These are phyloP conservation scores for Pristiophorus japonicus DNA, from an alignment of 2,113 vertebrate species.

Conservation along the genomic window DNA sequence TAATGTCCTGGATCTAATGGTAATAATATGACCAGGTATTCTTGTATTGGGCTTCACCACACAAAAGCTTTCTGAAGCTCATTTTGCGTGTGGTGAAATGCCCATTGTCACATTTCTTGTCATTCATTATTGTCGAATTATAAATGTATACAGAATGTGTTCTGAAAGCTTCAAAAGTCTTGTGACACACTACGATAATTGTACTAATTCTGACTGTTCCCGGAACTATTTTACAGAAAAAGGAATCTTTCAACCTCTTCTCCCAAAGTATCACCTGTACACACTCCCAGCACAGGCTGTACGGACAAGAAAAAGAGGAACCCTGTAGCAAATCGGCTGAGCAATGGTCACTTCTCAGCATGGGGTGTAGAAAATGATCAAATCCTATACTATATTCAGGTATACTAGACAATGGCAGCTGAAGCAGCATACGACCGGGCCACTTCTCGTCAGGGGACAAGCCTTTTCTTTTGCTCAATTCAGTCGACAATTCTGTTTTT, in stretches of 20 bases:
- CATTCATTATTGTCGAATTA: background rate
- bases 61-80: background rate
- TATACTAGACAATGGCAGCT: background rate
- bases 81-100: background rate
- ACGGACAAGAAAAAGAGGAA: background rate
- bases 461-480: background rate
- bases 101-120: background rate
- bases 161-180: background rate
- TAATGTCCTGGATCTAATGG: background rate
- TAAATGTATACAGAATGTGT: background rate
- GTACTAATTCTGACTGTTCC: background rate
- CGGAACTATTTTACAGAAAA: background rate
- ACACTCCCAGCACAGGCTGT: background rate
- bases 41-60: background rate
- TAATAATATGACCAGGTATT: background rate
- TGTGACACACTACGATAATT: background rate
- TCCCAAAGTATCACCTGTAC: background rate
- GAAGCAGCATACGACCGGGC: too few relatives aligned
- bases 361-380: slow-evolving; percentile 20
- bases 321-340: background rate
- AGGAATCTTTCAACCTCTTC: background rate
- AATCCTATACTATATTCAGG: background rate
- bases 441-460: background rate
- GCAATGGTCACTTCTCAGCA: slow-evolving; percentile 14
- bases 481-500: background rate